These are phyloP conservation scores for Pipa parva DNA, from an alignment of 2,113 vertebrate genomes.

Conservation along the genomic window DNA sequence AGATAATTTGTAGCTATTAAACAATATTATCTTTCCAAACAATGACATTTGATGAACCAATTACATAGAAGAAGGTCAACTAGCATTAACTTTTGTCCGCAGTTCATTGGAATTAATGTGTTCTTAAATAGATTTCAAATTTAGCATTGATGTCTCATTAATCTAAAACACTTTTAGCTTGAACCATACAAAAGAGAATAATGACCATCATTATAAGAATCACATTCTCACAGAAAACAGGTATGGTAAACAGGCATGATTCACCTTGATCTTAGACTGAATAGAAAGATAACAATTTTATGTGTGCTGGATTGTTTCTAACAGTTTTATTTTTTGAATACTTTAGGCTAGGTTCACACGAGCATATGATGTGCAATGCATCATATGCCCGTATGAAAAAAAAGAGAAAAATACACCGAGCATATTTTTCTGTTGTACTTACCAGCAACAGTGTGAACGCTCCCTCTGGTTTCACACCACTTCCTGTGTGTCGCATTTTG, in stretches of 20 bases:
- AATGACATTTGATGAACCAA: slow-evolving; percentile 26
- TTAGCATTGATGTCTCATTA: slow-evolving; percentile 26
- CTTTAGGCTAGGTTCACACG: too few relatives aligned
- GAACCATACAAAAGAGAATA: slow-evolving; percentile 20
- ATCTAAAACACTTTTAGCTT: slow-evolving; percentile 18
- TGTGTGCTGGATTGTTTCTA: too few relatives aligned
- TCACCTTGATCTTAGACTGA: background rate
- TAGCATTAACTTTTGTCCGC: slow-evolving; percentile 12
- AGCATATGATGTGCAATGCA: too few relatives aligned
- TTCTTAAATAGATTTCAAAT: slow-evolving; percentile 25
- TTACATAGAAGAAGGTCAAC: slow-evolving; percentile 10
- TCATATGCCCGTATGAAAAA: too few relatives aligned
- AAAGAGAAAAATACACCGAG: too few relatives aligned
- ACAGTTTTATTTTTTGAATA: too few relatives aligned
- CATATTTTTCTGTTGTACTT: too few relatives aligned
- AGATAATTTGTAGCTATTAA: background rate
- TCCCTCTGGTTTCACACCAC: too few relatives aligned
- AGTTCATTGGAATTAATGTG: slow-evolving; percentile 26
- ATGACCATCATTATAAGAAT: slow-evolving; percentile 14
- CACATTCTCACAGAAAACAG: slow-evolving; percentile 3
- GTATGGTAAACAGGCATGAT: background rate
- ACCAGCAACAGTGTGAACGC: too few relatives aligned
- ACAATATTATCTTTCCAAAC: background rate
- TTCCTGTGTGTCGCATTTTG: too few relatives aligned
- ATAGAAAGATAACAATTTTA: background rate